Evolutionary conservation across 92 coral and sea anemone species (phyloP).

Genomic region (Epizoanthus rinbou): DNA sequence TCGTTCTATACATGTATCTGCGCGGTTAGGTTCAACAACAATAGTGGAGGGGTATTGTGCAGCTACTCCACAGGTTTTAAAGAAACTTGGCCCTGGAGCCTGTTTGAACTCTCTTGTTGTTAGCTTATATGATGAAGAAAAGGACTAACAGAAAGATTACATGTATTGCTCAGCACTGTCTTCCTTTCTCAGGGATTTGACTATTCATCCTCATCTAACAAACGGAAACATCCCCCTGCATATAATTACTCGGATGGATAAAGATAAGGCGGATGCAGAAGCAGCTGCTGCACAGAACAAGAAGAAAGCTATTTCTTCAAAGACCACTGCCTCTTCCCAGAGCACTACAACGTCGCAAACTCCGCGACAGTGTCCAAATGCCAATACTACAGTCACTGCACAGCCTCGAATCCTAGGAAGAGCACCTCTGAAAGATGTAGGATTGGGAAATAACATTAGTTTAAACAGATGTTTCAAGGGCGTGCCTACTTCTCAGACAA

Average conservation of each 20-base stretch:
- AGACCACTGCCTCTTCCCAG: neutral
- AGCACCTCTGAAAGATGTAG: neutral
- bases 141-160: too few relatives aligned
- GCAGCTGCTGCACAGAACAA: neutral
- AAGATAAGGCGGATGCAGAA: neutral
- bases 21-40: too few relatives aligned
- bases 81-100: too few relatives aligned
- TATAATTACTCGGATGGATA: neutral
- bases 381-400: neutral
- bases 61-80: too few relatives aligned
- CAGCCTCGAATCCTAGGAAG: neutral
- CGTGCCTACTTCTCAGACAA: neutral
- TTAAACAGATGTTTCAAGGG: neutral
- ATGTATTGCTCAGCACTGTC: neutral
- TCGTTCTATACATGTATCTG: too few relatives aligned
- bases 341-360: neutral
- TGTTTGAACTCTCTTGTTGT: too few relatives aligned
- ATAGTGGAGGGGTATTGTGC: too few relatives aligned
- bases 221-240: neutral
- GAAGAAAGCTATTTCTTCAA: neutral
- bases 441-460: neutral
- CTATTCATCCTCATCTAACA: neutral
- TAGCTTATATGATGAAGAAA: too few relatives aligned
- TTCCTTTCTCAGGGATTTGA: slow-evolving; percentile 23
- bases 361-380: neutral